Base-by-base conservation (phyloP, 2,113 vertebrate genomes). In the Rostratula benghalensis region DNA sequence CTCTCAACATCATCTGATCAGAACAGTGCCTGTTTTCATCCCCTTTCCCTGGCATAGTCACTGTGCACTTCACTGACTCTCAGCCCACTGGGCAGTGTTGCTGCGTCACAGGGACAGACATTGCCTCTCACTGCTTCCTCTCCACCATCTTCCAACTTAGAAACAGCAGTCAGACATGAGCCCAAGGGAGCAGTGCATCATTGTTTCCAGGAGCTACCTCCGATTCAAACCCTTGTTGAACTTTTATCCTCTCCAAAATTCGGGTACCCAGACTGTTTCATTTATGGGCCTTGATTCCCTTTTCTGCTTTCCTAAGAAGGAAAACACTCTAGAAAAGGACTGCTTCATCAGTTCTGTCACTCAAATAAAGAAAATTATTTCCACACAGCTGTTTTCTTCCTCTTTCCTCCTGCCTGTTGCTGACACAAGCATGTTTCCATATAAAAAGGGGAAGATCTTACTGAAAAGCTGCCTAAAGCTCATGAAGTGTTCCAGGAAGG, bases 281-380 rank as follows among this genome's bases (percentile, higher is more conserved):
- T 78, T 91, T 87, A 11, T 81, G 64, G 57, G 24, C 45, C 37
- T 83, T 67, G 25, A 84, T 76, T 89, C 82, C 48, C 18, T 89
- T 70, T 95, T 95, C 94, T 93, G 90, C 94, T 95, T 96, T 90
- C n/a, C 59, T 79, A 69, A 73, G 77, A 65, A 13, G n/a, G 11
- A 83, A 94, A 88, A 50, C 11, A 25, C 61, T 94, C 75, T 59
- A 90, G 90, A 95, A 96, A 96, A 90, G 61, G 19, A 50, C 87
- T 94, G 57, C 65, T 95, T 95, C 95, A 96, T 97, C 94, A 95
- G 41, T 96, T 97, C 90, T 95, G 89, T 95, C 87, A 82, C 93
- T 95, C 90, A 91, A 79, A 94, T 50, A 89, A 89, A 89, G 87
- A 91, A 53, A 11, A 75, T 88, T 69, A 48, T 94, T 95, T 95